phyloP scores from a whole-genome alignment of 2,888 invertebrate species.

The Sepiola atlantica region DNA sequence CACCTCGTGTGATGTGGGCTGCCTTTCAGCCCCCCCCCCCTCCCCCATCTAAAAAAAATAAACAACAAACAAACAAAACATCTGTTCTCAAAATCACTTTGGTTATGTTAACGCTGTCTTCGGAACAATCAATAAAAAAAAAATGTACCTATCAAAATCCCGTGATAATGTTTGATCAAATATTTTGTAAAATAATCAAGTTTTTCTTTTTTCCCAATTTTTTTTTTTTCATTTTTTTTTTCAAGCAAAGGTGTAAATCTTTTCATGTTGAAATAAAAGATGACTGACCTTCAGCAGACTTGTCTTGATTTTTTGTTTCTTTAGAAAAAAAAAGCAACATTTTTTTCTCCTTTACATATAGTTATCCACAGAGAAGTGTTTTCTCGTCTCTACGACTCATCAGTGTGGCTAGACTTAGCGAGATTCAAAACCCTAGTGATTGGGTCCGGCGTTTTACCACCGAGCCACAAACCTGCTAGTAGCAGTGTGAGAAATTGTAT shows the following conservation, averaged over 20 bases:
- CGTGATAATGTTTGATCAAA: slow-evolving; percentile 45
- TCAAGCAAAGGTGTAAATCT: slow-evolving; percentile 44
- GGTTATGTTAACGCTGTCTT: slow-evolving; percentile 36
- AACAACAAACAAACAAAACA: neutral
- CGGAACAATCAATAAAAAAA: slow-evolving; percentile 37
- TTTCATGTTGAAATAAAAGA: slow-evolving; percentile 46
- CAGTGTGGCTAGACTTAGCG: too few species aligned
- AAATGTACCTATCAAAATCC: slow-evolving; percentile 42
- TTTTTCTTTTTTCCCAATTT: slow-evolving; percentile 32
- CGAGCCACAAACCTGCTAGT: too few species aligned
- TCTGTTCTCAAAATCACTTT: slow-evolving; percentile 43
- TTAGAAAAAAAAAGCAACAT: too few species aligned
- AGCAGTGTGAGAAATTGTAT: too few species aligned
- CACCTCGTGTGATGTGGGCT: neutral
- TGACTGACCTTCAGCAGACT: slow-evolving; percentile 36
- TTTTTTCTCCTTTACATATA: too few species aligned
- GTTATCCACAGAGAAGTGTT: too few species aligned
- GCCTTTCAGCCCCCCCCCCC: neutral
- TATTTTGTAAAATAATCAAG: slow-evolving; percentile 42
- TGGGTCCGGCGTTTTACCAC: too few species aligned
- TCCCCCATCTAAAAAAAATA: too few species aligned
- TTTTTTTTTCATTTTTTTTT: slow-evolving; percentile 34
- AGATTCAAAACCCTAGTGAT: too few species aligned
- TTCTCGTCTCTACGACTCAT: too few species aligned
- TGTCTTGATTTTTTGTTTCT: neutral